Evolutionary conservation across 2,888 invertebrate species (phyloP).

Genomic region (Dryomyza anilis): DNA sequence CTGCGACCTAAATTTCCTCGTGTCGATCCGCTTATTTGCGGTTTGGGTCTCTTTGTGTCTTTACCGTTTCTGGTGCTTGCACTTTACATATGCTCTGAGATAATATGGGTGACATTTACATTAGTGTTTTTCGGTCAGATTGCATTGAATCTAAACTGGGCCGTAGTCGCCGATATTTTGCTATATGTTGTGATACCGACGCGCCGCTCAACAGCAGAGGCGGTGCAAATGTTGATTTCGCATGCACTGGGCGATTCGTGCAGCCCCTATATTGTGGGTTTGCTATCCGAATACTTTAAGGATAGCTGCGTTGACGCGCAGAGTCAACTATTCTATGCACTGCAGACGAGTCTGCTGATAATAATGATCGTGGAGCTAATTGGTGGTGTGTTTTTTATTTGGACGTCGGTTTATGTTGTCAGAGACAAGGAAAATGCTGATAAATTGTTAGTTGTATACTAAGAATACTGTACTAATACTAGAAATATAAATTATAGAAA

Average conservation of each 20-base stretch:
- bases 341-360: background rate
- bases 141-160: background rate
- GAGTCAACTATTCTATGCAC: background rate
- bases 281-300: background rate
- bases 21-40: background rate
- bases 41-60: background rate
- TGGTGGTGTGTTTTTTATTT: background rate
- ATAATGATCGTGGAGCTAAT: background rate
- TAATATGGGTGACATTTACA: background rate
- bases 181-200: background rate
- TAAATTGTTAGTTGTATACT: too few relatives aligned
- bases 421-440: background rate
- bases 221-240: background rate
- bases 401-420: background rate
- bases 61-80: background rate
- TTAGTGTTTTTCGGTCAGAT: background rate
- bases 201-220: background rate
- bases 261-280: background rate
- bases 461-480: too few relatives aligned
- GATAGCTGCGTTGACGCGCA: background rate
- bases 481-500: too few relatives aligned
- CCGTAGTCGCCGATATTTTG: background rate
- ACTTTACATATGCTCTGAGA: background rate
- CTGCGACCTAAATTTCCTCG: background rate
- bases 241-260: background rate